Percentiles rank a stretch among this genome's conserved stretches.
Evolutionary conservation across 2,797 vertebrate species (phyloP).

Genomic region (Phrynocephalus vlangalii): DNA sequence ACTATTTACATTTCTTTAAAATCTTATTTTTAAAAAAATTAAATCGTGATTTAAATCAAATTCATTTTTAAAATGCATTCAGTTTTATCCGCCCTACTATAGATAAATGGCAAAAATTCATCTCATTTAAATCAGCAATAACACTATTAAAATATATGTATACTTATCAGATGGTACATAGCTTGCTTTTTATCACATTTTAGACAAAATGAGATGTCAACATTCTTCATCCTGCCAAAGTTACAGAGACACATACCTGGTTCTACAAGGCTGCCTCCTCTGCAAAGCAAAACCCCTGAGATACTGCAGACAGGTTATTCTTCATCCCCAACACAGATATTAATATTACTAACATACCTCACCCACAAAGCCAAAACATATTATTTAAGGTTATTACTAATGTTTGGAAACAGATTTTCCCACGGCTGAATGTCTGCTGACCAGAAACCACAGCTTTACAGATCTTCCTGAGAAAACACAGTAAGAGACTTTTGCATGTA

Average conservation of each 20-base stretch:
- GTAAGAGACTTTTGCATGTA: not conserved
- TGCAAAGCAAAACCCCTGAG: not conserved
- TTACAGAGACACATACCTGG: not conserved
- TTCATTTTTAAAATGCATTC: too few species aligned
- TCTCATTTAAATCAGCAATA: not conserved
- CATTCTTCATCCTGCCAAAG: not conserved
- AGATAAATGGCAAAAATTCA: not conserved
- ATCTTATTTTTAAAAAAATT: not conserved
- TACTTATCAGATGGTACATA: not conserved
- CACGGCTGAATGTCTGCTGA: not conserved
- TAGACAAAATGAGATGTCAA: not conserved
- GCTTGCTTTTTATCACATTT: not conserved
- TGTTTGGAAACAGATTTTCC: conserved; percentile 24
- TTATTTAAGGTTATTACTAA: conserved; percentile 24
- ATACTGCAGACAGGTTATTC: conserved; percentile 4
- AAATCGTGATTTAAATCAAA: not conserved
- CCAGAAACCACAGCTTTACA: not conserved
- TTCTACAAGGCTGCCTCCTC: not conserved
- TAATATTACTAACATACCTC: conserved; percentile 19
- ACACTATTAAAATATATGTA: not conserved
- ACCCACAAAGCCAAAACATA: not conserved
- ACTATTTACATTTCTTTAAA: too few species aligned
- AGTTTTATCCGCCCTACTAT: too few species aligned
- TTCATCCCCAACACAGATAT: conserved; percentile 11
- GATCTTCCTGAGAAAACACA: conserved; percentile 2